Conservation (phyloP, 1,140 invertebrate genomes). For the Phthorimaea operculella region DNA sequence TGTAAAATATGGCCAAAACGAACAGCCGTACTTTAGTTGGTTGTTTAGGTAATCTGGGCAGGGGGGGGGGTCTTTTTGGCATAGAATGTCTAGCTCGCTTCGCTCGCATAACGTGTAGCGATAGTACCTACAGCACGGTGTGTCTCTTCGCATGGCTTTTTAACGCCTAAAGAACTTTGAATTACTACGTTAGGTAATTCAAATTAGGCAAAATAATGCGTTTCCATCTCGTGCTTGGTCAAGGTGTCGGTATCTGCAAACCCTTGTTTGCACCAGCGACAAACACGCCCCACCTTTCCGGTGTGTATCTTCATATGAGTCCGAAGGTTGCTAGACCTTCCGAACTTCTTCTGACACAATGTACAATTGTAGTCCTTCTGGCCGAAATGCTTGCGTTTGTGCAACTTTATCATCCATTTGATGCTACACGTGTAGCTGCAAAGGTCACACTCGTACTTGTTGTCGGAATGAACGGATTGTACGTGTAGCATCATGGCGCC, state of each 20-base stretch:
- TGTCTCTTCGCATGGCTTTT: no score
- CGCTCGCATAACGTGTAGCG: no score
- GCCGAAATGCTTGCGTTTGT: conserved; percentile 37
- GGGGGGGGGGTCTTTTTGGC: no score
- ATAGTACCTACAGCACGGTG: no score
- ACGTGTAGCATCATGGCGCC: conserved; percentile 37
- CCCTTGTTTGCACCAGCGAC: conserved; percentile 32
- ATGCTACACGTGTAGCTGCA: conserved; percentile 39
- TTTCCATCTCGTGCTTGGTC: conserved; percentile 26
- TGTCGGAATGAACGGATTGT: conserved; percentile 27
- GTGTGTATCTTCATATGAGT: conserved; percentile 45
- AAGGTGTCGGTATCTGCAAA: conserved; percentile 27
- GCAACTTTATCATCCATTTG: conserved; percentile 39
- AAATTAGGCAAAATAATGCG: background rate
- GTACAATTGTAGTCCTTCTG: conserved; percentile 33
- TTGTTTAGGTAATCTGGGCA: no score
- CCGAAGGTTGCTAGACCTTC: conserved; percentile 37
- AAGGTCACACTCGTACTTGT: conserved; percentile 32
- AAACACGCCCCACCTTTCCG: conserved; percentile 32
- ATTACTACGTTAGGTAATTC: no score
- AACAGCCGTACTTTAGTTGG: no score
- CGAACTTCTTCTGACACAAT: conserved; percentile 30
- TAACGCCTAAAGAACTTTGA: no score
- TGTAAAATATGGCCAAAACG: no score
- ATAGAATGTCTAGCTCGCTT: no score